A percentile compares a stretch with the other conserved stretches of the same genome.
Conservation (phyloP, 2,888 invertebrate genomes). For the Meteorus colon region DNA sequence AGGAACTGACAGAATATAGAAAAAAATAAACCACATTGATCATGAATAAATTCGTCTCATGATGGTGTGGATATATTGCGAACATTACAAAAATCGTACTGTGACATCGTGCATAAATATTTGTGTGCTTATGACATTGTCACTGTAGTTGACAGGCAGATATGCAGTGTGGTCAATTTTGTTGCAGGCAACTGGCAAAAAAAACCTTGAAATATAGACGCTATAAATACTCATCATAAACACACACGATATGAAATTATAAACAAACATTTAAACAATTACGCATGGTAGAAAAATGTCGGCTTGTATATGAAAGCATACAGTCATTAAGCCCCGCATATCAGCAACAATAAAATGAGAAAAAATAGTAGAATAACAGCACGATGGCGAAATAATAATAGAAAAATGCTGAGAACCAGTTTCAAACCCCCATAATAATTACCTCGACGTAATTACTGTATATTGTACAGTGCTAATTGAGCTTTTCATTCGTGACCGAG, state of each 20-base stretch:
- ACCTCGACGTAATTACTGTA: conserved; percentile 65
- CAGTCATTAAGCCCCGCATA: not conserved
- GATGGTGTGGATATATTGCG: too few relatives aligned
- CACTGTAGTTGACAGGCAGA: conserved; percentile 62
- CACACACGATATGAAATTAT: not conserved
- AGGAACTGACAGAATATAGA: too few relatives aligned
- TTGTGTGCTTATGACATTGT: conserved; percentile 53
- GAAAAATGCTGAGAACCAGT: conserved; percentile 43
- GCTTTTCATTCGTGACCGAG: conserved; percentile 61
- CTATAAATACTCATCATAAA: not conserved
- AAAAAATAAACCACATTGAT: too few relatives aligned
- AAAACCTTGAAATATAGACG: not conserved
- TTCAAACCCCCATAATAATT: conserved; percentile 66
- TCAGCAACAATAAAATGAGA: conserved; percentile 25
- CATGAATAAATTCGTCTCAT: too few relatives aligned
- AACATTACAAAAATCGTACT: too few relatives aligned
- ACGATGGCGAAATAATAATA: not conserved
- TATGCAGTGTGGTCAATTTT: conserved; percentile 63
- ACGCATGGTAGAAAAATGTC: conserved; percentile 44
- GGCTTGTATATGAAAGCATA: not conserved
- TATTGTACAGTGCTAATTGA: conserved; percentile 64
- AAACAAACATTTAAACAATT: conserved; percentile 21
- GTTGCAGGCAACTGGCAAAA: conserved; percentile 51
- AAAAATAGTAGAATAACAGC: not conserved
- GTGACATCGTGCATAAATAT: conserved; percentile 25